A percentile compares a stretch with the other conserved stretches of the same genome.
Conservation (phyloP, 2,113 vertebrate genomes). For the Addax nasomaculatus region DNA sequence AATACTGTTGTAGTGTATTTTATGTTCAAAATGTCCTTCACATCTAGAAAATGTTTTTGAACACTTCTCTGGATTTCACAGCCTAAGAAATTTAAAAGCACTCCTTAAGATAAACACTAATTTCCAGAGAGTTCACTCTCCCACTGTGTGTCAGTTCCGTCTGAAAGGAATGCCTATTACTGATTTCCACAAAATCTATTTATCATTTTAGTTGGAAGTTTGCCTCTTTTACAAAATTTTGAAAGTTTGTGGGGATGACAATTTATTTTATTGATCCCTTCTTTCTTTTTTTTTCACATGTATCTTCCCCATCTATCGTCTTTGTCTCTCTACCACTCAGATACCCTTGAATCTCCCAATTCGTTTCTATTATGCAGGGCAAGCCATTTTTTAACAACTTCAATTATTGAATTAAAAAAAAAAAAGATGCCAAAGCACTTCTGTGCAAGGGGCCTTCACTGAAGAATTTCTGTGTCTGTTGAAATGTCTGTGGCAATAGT, state of each 20-base stretch:
- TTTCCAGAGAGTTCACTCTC: not conserved
- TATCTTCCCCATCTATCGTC: rapidly evolving
- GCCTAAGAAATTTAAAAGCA: not conserved
- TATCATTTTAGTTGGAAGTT: not conserved
- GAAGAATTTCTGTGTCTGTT: not conserved
- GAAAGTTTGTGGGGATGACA: not conserved
- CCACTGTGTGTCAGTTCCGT: not conserved
- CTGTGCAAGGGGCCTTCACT: not conserved
- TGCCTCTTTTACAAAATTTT: not conserved
- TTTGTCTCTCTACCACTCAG: not conserved
- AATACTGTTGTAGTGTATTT: not conserved
- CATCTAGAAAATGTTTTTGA: not conserved
- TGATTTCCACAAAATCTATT: not conserved
- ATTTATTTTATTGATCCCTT: not conserved
- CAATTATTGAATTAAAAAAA: not conserved
- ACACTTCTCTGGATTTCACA: not conserved
- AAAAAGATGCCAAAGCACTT: not conserved
- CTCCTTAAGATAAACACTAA: not conserved
- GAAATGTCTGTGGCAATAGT: not conserved
- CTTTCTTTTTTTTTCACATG: not conserved
- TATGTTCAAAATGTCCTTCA: not conserved
- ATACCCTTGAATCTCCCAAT: not conserved
- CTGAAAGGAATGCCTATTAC: not conserved
- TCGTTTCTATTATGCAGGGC: not conserved
- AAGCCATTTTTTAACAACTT: not conserved